Percentiles rank a stretch among this genome's conserved stretches.
Conservation (phyloP, 2,797 vertebrate species). For the Lagorchestes hirsutus region DNA sequence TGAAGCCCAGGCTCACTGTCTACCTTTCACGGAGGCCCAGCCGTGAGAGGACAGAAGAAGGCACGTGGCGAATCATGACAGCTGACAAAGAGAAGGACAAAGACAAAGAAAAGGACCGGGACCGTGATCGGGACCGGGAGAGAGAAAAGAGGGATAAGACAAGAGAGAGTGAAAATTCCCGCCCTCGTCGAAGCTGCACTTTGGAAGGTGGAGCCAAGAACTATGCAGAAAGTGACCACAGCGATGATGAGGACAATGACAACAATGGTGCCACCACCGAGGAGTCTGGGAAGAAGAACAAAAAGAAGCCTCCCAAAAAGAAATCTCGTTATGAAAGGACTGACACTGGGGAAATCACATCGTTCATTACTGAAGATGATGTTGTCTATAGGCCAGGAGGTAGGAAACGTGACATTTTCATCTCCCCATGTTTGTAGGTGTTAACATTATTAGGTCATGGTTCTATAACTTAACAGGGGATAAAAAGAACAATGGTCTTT, state of each 20-base stretch:
- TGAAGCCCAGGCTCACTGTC: constrained; percentile 99
- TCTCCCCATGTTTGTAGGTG: not conserved
- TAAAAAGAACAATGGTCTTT: not conserved
- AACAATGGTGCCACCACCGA: constrained; percentile 92
- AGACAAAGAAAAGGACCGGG: constrained; percentile 97
- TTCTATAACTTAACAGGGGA: not conserved
- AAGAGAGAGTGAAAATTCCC: constrained; percentile 92
- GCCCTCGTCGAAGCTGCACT: constrained; percentile 96
- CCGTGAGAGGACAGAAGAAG: constrained; percentile 99
- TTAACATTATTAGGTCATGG: fast-evolving
- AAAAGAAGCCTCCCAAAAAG: constrained; percentile 98
- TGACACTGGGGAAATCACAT: constrained; percentile 97
- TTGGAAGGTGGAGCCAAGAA: constrained; percentile 98
- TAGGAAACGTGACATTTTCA: constrained; percentile 79
- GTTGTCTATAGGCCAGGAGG: constrained; percentile 97
- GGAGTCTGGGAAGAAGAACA: constrained; percentile 96
- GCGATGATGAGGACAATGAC: constrained; percentile 98
- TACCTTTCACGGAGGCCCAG: constrained; percentile 99
- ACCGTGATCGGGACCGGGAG: constrained; percentile 94
- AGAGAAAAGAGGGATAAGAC: constrained; percentile 94
- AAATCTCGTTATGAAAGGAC: constrained; percentile 97
- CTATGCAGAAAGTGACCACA: constrained; percentile 98
- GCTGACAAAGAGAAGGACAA: constrained; percentile 97
- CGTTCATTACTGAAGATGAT: constrained; percentile 97
- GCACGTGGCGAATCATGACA: constrained; percentile 99